phyloP scores from a whole-genome alignment of 2,888 invertebrate species.

The Eulithis prunata region DNA sequence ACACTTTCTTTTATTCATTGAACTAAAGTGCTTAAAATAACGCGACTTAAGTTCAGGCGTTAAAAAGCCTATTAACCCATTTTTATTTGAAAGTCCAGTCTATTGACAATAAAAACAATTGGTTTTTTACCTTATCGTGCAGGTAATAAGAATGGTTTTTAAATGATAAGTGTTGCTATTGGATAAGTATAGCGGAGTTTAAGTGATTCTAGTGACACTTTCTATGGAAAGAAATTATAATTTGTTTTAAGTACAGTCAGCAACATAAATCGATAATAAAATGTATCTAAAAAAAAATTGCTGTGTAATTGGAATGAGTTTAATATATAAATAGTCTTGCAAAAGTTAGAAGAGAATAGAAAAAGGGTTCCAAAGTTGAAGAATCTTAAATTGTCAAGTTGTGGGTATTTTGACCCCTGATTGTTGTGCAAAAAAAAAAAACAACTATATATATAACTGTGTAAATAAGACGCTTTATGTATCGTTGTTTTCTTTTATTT shows the following conservation, averaged over 20 bases:
- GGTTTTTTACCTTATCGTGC: conserved; percentile 39
- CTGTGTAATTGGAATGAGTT: no score
- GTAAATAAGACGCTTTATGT: no score
- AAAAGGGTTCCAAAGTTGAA: no score
- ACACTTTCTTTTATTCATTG: conserved; percentile 41
- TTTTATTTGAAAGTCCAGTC: conserved; percentile 71
- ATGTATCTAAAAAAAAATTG: no score
- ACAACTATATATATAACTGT: no score
- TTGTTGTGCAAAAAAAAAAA: no score
- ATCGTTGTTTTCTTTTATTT: no score
- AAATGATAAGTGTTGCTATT: not conserved
- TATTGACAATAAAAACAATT: conserved; percentile 33
- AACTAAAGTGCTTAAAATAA: conserved; percentile 63
- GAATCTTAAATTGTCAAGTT: no score
- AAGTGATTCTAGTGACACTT: conserved; percentile 14
- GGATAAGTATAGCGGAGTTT: conserved; percentile 9
- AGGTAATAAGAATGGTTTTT: conserved; percentile 9
- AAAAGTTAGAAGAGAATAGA: no score
- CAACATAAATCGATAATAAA: no score
- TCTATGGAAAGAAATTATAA: not conserved
- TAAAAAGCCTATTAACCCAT: conserved; percentile 81
- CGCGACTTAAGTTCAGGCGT: conserved; percentile 72
- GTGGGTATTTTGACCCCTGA: no score
- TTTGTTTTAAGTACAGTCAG: not conserved
- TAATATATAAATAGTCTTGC: no score